Conservation (phyloP, 2,797 vertebrate species). For the Lithobates pipiens region DNA sequence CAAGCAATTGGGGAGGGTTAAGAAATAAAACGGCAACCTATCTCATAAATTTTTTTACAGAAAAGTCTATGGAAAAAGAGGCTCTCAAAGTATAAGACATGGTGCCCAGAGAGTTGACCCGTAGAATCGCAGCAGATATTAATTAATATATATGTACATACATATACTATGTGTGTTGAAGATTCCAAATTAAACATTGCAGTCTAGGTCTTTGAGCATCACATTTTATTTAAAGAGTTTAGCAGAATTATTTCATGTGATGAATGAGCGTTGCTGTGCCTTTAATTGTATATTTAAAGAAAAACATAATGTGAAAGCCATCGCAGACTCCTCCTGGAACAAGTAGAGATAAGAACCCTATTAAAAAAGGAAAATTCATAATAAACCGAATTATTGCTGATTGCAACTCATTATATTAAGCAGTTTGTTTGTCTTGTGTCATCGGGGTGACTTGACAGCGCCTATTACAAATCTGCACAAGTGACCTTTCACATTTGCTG, state of each 20-base stretch:
- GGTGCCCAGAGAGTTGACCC: too few species aligned
- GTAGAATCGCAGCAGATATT: too few species aligned
- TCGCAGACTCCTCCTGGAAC: conserved; percentile 32
- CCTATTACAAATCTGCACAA: conserved; percentile 88
- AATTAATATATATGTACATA: too few species aligned
- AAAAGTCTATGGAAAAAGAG: too few species aligned
- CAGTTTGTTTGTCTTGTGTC: conserved; percentile 88
- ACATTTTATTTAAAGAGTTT: not conserved
- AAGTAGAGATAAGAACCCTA: conserved; percentile 44
- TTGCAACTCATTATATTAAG: conserved; percentile 98
- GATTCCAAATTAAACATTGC: too few species aligned
- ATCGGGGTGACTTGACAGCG: conserved; percentile 88
- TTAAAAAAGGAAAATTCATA: conserved; percentile 73
- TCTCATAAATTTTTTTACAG: too few species aligned
- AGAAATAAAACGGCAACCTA: too few species aligned
- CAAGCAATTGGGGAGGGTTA: too few species aligned
- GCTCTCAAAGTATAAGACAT: too few species aligned
- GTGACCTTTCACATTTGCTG: conserved; percentile 93
- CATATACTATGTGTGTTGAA: too few species aligned
- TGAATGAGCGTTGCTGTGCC: not conserved
- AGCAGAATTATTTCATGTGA: not conserved
- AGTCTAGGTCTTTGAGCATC: not conserved
- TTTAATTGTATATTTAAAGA: conserved; percentile 54
- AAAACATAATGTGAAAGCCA: conserved; percentile 14
- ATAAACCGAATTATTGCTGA: conserved; percentile 97